Conservation (phyloP, 2,888 invertebrate species). For the Rhagium mordax region DNA sequence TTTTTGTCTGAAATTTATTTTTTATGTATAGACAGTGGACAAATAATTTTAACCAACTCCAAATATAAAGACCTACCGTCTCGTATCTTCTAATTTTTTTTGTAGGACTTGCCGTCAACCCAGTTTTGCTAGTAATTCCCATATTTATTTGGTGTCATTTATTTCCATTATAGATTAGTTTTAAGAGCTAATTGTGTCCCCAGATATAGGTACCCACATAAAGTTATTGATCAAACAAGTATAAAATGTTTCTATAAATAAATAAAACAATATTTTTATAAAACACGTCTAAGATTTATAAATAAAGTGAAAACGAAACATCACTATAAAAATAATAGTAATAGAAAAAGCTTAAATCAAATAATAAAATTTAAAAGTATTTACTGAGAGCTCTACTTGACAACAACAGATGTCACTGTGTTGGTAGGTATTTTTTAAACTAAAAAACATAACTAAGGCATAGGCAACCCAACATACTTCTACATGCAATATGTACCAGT, state of each 20-base stretch:
- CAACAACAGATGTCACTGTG: not conserved
- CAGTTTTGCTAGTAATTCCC: conserved; percentile 76
- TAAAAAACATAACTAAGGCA: too few species aligned
- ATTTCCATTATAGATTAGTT: not conserved
- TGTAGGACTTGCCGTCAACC: conserved; percentile 75
- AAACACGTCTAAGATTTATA: not conserved
- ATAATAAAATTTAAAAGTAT: too few species aligned
- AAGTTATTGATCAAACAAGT: conserved; percentile 26
- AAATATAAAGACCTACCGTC: conserved; percentile 62
- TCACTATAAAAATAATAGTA: too few species aligned
- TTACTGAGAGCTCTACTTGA: not conserved
- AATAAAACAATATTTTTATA: too few species aligned
- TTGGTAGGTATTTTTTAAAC: too few species aligned
- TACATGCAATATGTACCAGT: too few species aligned
- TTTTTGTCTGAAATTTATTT: conserved; percentile 59
- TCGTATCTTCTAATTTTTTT: conserved; percentile 67
- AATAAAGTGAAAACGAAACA: not conserved
- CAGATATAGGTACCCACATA: too few species aligned
- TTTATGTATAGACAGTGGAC: not conserved
- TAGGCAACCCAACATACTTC: too few species aligned
- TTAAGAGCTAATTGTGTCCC: too few species aligned
- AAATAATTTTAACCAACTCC: not conserved
- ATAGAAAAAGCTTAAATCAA: too few species aligned
- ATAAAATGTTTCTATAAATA: too few species aligned
- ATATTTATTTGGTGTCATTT: conserved; percentile 37